phyloP scores from a whole-genome alignment of 1,140 invertebrate species.

The Diuraphis noxia region DNA sequence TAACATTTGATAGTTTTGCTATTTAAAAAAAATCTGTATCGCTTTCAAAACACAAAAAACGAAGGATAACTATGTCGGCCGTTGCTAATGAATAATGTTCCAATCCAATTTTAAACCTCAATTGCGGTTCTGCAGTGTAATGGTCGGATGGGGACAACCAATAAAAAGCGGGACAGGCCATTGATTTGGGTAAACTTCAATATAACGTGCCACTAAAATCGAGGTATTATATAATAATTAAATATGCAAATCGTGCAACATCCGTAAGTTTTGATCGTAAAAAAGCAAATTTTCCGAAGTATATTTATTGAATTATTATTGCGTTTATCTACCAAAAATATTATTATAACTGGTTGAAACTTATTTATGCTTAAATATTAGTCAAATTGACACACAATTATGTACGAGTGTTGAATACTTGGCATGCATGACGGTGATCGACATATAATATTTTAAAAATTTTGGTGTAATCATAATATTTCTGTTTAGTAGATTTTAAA shows the following conservation, averaged over 20 bases:
- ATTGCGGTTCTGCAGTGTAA: not conserved
- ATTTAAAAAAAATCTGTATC: not conserved
- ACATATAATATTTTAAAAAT: not conserved
- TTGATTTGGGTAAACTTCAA: not conserved
- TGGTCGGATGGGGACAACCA: not conserved
- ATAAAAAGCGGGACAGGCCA: not conserved
- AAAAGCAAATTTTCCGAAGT: not conserved
- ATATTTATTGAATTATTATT: not conserved
- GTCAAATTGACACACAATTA: not conserved
- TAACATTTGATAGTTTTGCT: not conserved
- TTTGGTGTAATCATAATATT: not conserved
- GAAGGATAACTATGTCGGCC: not conserved
- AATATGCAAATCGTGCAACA: not conserved
- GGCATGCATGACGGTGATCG: not conserved
- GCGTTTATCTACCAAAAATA: not conserved
- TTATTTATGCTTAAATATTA: not conserved
- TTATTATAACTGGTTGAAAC: not conserved
- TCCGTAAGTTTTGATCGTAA: not conserved
- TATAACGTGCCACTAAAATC: not conserved
- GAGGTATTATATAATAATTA: not conserved
- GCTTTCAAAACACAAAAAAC: not conserved
- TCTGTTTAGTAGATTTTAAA: not conserved
- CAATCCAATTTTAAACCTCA: not conserved
- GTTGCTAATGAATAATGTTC: not conserved
- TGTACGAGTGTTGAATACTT: not conserved